phyloP scores from a whole-genome alignment of 2,888 invertebrate species.

The Hedychridium roseum region DNA sequence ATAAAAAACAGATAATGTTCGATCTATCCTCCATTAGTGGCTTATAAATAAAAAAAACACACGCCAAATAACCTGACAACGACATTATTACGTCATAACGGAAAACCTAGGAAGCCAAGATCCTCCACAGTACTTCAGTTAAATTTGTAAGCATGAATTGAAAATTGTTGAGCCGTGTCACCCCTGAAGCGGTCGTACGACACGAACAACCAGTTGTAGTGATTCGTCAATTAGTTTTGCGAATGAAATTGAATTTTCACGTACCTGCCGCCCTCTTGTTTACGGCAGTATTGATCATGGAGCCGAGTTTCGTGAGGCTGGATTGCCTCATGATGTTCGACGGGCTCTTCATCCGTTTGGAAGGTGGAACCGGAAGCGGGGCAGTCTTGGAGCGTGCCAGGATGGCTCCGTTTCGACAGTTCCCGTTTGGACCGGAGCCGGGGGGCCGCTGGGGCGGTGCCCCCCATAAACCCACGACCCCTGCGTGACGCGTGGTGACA shows the following conservation, averaged over 20 bases:
- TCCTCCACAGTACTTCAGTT: too few relatives aligned
- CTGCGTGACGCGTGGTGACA: conserved; percentile 62
- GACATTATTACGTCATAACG: too few relatives aligned
- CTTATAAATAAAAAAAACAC: too few relatives aligned
- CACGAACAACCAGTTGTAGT: too few relatives aligned
- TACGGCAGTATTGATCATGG: conserved; percentile 71
- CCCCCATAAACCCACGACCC: conserved; percentile 63
- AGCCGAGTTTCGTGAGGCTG: conserved; percentile 71
- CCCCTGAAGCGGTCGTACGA: too few relatives aligned
- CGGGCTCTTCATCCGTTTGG: conserved; percentile 63
- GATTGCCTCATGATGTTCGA: conserved; percentile 69
- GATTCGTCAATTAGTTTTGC: too few relatives aligned
- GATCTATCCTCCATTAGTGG: too few relatives aligned
- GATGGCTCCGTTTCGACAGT: conserved; percentile 51
- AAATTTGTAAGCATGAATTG: too few relatives aligned
- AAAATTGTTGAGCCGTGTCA: too few relatives aligned
- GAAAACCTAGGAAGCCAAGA: too few relatives aligned
- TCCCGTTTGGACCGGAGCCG: conserved; percentile 52
- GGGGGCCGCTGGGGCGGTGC: conserved; percentile 62
- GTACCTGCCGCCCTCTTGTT: conserved; percentile 65
- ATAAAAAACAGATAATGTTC: too few relatives aligned
- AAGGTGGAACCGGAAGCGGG: conserved; percentile 45
- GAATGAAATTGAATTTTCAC: conserved; percentile 64
- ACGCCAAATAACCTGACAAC: too few relatives aligned
- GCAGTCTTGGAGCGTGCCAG: conserved; percentile 48